A percentile compares a stretch with the other conserved stretches of the same genome.
Conservation (phyloP, 1,140 invertebrate genomes). For the Drosophila biarmipes region DNA sequence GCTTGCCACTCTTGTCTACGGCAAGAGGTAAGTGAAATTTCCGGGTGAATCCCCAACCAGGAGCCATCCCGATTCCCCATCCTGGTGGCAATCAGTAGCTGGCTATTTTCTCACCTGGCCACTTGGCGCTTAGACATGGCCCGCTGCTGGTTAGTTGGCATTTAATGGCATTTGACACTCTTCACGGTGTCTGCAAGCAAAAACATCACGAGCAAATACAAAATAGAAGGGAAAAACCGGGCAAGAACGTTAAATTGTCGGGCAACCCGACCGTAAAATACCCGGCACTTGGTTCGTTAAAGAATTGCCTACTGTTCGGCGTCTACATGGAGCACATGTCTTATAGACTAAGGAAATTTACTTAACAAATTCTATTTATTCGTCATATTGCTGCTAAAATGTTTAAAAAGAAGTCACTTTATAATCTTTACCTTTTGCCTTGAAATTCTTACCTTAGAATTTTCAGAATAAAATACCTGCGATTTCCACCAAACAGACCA, state of each 20-base stretch:
- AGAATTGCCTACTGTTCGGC: neutral
- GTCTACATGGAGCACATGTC: neutral
- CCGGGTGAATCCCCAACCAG: slow-evolving; percentile 24
- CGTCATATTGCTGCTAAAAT: no score
- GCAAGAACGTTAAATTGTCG: neutral
- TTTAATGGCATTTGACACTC: slow-evolving; percentile 79
- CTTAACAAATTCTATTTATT: no score
- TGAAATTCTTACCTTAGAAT: no score
- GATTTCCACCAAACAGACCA: no score
- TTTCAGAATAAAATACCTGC: no score
- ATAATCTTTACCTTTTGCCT: no score
- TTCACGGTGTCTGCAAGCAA: slow-evolving; percentile 54
- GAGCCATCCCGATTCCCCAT: neutral
- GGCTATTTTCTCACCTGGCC: slow-evolving; percentile 54
- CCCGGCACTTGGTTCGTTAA: neutral
- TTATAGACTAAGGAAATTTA: neutral
- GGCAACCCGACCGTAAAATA: slow-evolving; percentile 3
- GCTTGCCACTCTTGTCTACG: slow-evolving; percentile 63
- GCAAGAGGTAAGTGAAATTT: slow-evolving; percentile 68
- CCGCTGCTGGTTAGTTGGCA: slow-evolving; percentile 65
- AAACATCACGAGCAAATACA: slow-evolving; percentile 58
- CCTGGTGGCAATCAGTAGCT: slow-evolving; percentile 72
- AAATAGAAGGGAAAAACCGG: slow-evolving; percentile 17
- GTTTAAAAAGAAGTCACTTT: no score
- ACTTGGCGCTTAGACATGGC: slow-evolving; percentile 47